Base-by-base conservation (phyloP, 2,888 invertebrate species). In the Blastobasis adustella region DNA sequence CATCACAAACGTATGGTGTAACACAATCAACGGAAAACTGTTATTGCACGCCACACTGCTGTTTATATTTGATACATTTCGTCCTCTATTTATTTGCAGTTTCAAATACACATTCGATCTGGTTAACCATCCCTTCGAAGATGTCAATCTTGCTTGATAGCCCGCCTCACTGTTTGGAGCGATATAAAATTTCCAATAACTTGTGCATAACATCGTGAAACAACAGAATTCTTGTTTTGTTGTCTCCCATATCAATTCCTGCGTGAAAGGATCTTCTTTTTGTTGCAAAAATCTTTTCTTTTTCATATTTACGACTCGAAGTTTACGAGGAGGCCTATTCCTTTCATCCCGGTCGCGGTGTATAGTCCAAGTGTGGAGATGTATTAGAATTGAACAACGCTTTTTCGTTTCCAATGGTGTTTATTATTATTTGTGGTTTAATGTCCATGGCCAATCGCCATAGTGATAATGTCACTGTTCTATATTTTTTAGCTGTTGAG, bases 281-380 rank as follows among this genome's bases (percentile, higher is more conserved):
- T 71, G 62, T 63, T 62, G 60, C 66, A 66, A 60, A 75, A 78
- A 76, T 78, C 70, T 79, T 78, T 76, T 69, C 69, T 71, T 72
- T 71, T 75, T 79, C 79, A 82, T 80, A 82, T 82, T 82, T 82
- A 82, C 76, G 73, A 73, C 70, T 73, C 69, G 62, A 76, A 77
- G 73, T 81, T 82, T 82, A 82, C 76, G 82, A 77, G 72, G 63
- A 66, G 68, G 73, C 73, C 78, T 75, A 77, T 80, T 79, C 76
- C 75, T 72, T 76, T 69, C 67, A 64, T 73, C 68, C 65, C 68
- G 62, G 65, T 69, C 69, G 69, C 73, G 60, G 62, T 52, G 61
- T 54, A 36, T 51, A 58, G 52, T 56, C 54, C 48, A 70, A 67
- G 58, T 4, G 6, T 23, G 23, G 23, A 23, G 23, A 1, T 23